Percentiles rank a stretch among this genome's conserved stretches.
Evolutionary conservation across 2,797 vertebrate species (phyloP).

Genomic region (Periparus ater): DNA sequence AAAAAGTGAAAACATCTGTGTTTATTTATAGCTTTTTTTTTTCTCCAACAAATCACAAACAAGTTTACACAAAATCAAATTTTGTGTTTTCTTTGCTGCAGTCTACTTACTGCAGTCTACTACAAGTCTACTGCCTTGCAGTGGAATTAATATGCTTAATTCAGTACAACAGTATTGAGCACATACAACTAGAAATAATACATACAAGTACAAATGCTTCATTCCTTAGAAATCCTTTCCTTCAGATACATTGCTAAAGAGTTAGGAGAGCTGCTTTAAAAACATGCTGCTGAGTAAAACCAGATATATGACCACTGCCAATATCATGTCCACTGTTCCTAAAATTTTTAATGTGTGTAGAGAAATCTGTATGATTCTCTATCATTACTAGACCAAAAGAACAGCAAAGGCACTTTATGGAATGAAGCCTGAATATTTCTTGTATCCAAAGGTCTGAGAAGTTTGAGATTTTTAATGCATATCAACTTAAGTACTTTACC

Average conservation of each 20-base stretch:
- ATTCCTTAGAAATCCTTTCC: neutral
- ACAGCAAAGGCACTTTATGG: neutral
- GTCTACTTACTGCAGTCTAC: neutral
- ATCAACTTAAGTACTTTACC: neutral
- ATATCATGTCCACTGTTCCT: neutral
- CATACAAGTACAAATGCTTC: neutral
- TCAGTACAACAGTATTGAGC: neutral
- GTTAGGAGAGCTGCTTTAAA: neutral
- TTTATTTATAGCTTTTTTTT: neutral
- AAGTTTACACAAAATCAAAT: neutral
- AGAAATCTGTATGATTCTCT: neutral
- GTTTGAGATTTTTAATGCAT: neutral
- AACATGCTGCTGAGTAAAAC: neutral
- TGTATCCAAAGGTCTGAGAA: neutral
- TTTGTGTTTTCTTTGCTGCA: neutral
- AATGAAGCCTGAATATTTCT: neutral
- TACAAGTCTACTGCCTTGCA: neutral
- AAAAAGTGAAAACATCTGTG: accelerated
- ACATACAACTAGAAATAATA: too few relatives aligned
- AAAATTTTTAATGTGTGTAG: neutral
- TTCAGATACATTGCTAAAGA: neutral
- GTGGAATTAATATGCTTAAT: neutral
- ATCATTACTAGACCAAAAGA: neutral
- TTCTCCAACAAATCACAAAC: neutral
- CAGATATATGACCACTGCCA: neutral